Conservation (phyloP, 2,113 vertebrate species). For the Trichechus manatus region DNA sequence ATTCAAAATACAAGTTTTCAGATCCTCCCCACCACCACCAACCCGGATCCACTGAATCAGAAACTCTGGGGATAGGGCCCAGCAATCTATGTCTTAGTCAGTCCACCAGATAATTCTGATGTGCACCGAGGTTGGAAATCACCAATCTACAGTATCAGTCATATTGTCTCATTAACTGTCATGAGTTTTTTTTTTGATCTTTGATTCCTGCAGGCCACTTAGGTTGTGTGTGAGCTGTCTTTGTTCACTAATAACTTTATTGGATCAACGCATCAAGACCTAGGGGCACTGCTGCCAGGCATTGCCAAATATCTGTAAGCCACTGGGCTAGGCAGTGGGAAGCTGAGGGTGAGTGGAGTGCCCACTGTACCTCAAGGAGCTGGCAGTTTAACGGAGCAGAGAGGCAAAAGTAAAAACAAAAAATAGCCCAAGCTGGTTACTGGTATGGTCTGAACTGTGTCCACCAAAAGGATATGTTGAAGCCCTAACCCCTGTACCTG, state of each 20-base stretch:
- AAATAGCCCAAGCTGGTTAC: neutral
- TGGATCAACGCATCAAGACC: slow-evolving; percentile 4
- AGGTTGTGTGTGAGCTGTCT: neutral
- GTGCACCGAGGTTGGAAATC: neutral
- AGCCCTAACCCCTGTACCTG: neutral
- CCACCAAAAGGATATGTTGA: neutral
- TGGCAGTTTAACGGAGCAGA: neutral
- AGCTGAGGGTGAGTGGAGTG: neutral
- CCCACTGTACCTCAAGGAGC: neutral
- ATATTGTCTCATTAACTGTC: neutral
- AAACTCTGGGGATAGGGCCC: neutral
- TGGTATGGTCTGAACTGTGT: neutral
- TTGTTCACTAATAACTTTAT: slow-evolving; percentile 25
- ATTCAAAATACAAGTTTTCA: neutral
- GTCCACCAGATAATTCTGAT: neutral
- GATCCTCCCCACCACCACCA: too few relatives aligned
- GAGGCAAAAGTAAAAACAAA: neutral
- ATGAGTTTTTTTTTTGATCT: neutral
- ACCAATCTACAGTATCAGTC: neutral
- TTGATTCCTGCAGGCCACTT: neutral
- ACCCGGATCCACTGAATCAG: neutral
- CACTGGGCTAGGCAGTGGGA: neutral
- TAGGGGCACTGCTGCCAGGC: neutral
- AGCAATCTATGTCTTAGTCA: neutral
- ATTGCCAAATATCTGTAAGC: neutral